Evolutionary conservation across 1,140 invertebrate species (phyloP).

Genomic region (Zaprionus lachaisei): DNA sequence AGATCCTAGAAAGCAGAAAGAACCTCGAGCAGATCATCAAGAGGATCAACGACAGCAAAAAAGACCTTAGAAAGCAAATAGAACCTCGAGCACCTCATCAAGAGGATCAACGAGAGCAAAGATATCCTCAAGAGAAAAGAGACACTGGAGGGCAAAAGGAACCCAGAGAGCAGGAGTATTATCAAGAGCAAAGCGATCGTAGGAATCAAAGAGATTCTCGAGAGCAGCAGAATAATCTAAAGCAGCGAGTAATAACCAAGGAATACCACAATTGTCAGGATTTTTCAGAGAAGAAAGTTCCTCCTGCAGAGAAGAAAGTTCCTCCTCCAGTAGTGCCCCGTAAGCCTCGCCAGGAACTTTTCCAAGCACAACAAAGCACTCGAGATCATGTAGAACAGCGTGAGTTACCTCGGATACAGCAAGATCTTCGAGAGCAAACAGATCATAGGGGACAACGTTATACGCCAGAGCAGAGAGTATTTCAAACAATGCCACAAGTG

Average conservation of each 20-base stretch:
- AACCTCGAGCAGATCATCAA: neutral
- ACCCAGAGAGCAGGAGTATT: neutral
- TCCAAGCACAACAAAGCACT: neutral
- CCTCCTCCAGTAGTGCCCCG: too few species aligned
- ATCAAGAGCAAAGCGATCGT: neutral
- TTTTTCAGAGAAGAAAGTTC: neutral
- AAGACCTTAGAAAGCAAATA: neutral
- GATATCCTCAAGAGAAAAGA: too few species aligned
- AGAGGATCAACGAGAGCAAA: too few species aligned
- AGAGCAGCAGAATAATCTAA: neutral
- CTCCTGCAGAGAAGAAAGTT: neutral
- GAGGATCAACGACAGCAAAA: neutral
- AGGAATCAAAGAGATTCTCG: neutral
- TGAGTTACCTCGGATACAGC: neutral
- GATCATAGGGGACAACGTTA: neutral
- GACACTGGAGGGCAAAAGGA: neutral
- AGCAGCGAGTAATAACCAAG: neutral
- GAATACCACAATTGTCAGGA: neutral
- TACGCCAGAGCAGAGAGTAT: neutral
- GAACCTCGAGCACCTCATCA: neutral
- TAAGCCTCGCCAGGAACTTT: neutral
- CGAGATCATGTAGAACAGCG: neutral
- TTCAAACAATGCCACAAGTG: neutral
- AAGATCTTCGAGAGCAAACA: neutral
- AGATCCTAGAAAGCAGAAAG: too few species aligned